Evolutionary conservation across 2,113 vertebrate species (phyloP).

Genomic region (Poecilia latipinna): DNA sequence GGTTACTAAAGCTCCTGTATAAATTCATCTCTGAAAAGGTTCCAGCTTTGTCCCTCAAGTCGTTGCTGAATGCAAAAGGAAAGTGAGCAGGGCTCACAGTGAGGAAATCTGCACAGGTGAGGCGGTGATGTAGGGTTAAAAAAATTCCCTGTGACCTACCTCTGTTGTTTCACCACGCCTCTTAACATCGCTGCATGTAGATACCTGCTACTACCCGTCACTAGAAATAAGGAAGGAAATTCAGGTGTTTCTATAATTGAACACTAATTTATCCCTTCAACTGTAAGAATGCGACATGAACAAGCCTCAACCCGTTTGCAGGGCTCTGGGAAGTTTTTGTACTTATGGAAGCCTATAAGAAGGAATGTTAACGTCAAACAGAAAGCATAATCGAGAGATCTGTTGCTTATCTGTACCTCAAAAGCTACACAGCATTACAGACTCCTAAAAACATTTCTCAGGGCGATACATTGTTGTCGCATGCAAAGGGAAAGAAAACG

Average conservation of each 20-base stretch:
- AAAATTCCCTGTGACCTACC: slow-evolving; percentile 63
- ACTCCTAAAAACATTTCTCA: not conserved
- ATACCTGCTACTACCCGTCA: slow-evolving; percentile 36
- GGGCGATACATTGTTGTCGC: not conserved
- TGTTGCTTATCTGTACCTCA: not conserved
- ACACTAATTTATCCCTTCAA: slow-evolving; percentile 11
- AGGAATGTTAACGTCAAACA: not conserved
- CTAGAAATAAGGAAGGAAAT: slow-evolving; percentile 39
- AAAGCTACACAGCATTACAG: not conserved
- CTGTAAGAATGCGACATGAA: slow-evolving; percentile 15
- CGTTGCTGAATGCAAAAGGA: slow-evolving; percentile 2
- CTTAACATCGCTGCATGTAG: slow-evolving; percentile 37
- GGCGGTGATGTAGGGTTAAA: slow-evolving; percentile 58
- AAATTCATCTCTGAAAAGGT: slow-evolving; percentile 73
- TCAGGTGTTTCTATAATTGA: slow-evolving; percentile 21
- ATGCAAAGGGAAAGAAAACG: slow-evolving; percentile 13
- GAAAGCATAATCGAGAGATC: not conserved
- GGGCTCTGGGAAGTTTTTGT: not conserved
- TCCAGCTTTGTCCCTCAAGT: not conserved
- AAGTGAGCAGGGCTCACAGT: slow-evolving; percentile 13
- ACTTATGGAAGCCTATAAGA: not conserved
- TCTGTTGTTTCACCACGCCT: slow-evolving; percentile 54
- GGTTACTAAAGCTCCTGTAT: slow-evolving; percentile 80
- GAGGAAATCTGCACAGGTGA: slow-evolving; percentile 20
- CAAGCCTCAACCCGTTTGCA: slow-evolving; percentile 22